Conservation (phyloP, 2,888 invertebrate genomes). For the Oscheius myriophilus region DNA sequence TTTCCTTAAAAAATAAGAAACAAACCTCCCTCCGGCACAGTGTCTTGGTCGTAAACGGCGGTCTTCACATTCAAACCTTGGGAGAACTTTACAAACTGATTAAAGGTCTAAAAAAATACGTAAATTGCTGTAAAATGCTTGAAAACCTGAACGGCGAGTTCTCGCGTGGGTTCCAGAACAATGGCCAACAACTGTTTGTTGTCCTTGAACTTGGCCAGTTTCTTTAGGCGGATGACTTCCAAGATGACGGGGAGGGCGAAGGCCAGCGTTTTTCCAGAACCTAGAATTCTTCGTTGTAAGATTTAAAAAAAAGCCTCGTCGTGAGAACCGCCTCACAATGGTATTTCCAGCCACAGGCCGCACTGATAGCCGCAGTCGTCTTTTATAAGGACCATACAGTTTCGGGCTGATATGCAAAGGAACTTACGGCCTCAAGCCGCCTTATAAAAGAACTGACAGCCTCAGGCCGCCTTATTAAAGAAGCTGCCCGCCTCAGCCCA, state of each 20-base stretch:
- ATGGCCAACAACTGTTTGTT: conserved; percentile 77
- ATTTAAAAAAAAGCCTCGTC: conserved; percentile 1
- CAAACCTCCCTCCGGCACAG: conserved; percentile 16
- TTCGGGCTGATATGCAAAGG: too few species aligned
- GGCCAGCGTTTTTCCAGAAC: conserved; percentile 95
- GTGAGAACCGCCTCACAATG: too few species aligned
- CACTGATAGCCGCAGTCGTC: too few species aligned
- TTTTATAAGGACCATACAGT: too few species aligned
- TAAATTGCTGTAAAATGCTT: too few species aligned
- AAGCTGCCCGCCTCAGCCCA: too few species aligned
- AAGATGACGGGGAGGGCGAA: conserved; percentile 89
- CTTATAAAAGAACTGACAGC: too few species aligned
- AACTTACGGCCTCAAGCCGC: too few species aligned
- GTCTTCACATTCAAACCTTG: conserved; percentile 36
- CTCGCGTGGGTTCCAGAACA: conserved; percentile 90
- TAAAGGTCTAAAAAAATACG: conserved; percentile 39
- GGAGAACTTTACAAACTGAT: conserved; percentile 50
- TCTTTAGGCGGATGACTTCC: conserved; percentile 73
- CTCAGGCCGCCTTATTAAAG: too few species aligned
- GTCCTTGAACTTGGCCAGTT: conserved; percentile 68
- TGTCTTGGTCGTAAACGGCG: conserved; percentile 41
- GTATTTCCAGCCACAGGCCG: too few species aligned
- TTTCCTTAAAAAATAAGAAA: not conserved
- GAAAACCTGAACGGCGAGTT: conserved; percentile 91
- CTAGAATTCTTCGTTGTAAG: conserved; percentile 35